phyloP scores from a whole-genome alignment of 2,113 vertebrate genomes.

The Indicator maculatus region DNA sequence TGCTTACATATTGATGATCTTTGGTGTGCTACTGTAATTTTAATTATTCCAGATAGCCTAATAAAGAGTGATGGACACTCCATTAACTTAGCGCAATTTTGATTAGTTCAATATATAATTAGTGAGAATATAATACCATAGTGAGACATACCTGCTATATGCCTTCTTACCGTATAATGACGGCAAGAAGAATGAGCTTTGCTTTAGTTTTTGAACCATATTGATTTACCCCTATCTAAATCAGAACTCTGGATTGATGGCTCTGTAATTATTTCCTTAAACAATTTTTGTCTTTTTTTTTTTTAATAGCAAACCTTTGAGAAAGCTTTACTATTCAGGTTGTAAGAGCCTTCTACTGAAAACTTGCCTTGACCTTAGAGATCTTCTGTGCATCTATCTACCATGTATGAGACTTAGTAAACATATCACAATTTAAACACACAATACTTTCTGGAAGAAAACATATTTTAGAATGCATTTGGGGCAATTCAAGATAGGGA shows the following conservation, averaged over 20 bases:
- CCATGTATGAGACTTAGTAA: too few species aligned
- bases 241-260: neutral
- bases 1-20: neutral
- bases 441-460: too few species aligned
- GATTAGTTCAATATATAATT: neutral
- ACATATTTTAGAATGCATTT: neutral
- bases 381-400: too few species aligned
- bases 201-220: neutral
- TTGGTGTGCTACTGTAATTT: neutral
- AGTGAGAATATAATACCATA: neutral
- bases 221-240: neutral
- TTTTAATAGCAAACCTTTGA: neutral
- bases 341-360: neutral
- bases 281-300: neutral
- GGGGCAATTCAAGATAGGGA: neutral
- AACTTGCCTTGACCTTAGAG: neutral
- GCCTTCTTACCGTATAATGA: too few species aligned
- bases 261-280: neutral
- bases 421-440: too few species aligned
- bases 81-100: neutral
- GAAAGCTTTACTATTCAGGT: neutral
- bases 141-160: too few species aligned
- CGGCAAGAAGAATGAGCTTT: neutral
- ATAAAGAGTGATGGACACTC: neutral
- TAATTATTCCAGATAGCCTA: neutral